Percentiles rank a stretch among this genome's conserved stretches.
phyloP scores from a whole-genome alignment of 2,797 vertebrate genomes.

The Rhadinocentrus ornatus region DNA sequence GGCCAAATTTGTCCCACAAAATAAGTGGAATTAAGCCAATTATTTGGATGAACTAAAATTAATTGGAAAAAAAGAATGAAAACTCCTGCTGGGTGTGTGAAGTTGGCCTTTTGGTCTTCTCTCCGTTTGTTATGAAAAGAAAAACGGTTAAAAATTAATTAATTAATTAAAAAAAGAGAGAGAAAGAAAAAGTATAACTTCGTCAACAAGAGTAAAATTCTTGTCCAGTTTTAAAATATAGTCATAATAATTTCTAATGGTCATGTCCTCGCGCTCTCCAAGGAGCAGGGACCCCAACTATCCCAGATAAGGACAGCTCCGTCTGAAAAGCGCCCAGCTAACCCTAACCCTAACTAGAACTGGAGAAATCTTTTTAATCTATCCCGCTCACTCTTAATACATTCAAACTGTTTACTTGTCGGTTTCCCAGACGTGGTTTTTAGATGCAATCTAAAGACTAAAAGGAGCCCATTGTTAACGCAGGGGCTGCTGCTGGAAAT shows the following conservation, averaged over 20 bases:
- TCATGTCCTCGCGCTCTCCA: constrained; percentile 61
- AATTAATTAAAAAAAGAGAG: constrained; percentile 24
- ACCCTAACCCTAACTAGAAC: constrained; percentile 19
- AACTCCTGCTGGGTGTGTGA: constrained; percentile 48
- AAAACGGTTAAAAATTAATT: constrained; percentile 15
- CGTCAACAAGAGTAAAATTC: constrained; percentile 73
- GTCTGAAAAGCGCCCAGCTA: constrained; percentile 33
- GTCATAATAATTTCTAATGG: constrained; percentile 70
- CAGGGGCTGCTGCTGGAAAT: constrained; percentile 18
- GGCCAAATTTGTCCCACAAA: neutral
- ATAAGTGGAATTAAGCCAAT: neutral
- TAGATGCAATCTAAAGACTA: constrained; percentile 76
- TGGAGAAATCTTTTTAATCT: constrained; percentile 59
- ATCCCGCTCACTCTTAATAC: constrained; percentile 57
- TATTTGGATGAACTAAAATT: neutral
- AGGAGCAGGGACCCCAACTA: constrained; percentile 67
- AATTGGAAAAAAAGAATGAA: neutral
- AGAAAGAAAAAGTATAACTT: constrained; percentile 67
- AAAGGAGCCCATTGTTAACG: constrained; percentile 71
- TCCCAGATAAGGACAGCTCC: constrained; percentile 68
- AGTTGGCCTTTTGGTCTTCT: neutral
- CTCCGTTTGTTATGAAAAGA: constrained; percentile 66
- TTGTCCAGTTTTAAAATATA: constrained; percentile 68
- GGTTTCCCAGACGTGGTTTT: constrained; percentile 71
- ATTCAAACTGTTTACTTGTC: constrained; percentile 75